Evolutionary conservation across 2,888 invertebrate genomes (phyloP).

Genomic region (Drosophila siamana): DNA sequence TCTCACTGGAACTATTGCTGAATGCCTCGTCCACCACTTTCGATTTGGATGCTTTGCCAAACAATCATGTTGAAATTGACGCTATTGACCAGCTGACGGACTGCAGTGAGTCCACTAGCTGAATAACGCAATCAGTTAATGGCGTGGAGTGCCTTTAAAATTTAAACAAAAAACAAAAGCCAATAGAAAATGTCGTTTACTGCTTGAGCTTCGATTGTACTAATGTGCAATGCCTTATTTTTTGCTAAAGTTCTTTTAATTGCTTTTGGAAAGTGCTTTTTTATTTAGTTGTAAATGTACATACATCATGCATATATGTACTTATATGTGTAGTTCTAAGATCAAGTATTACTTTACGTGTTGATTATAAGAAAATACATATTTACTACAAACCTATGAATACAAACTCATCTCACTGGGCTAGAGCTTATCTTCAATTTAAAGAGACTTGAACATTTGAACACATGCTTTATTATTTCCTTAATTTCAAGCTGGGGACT

Average conservation of each 20-base stretch:
- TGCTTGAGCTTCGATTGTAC: constrained; percentile 35
- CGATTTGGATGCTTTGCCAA: constrained; percentile 57
- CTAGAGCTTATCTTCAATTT: neutral
- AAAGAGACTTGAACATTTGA: neutral
- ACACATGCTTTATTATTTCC: neutral
- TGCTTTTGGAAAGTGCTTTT: constrained; percentile 56
- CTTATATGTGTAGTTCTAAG: constrained; percentile 48
- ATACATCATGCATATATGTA: constrained; percentile 33
- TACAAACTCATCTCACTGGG: neutral
- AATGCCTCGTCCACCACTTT: constrained; percentile 66
- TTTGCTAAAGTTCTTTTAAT: constrained; percentile 37
- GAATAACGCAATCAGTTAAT: constrained; percentile 15
- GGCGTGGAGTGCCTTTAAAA: constrained; percentile 49
- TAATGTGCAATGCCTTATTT: constrained; percentile 54
- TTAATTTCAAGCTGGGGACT: neutral
- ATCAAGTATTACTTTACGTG: constrained; percentile 64
- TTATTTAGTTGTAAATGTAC: constrained; percentile 61
- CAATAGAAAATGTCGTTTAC: constrained; percentile 16
- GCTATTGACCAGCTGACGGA: constrained; percentile 52
- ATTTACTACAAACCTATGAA: constrained; percentile 24
- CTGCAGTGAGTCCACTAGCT: constrained; percentile 53
- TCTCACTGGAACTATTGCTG: constrained; percentile 75
- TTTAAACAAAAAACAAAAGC: constrained; percentile 14
- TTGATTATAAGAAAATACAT: constrained; percentile 54
- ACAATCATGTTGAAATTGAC: constrained; percentile 52